Evolutionary conservation across 2,888 invertebrate genomes (phyloP), one percentile per base, ranked within the genome.

Genomic region (Dioctria linearis): DNA sequence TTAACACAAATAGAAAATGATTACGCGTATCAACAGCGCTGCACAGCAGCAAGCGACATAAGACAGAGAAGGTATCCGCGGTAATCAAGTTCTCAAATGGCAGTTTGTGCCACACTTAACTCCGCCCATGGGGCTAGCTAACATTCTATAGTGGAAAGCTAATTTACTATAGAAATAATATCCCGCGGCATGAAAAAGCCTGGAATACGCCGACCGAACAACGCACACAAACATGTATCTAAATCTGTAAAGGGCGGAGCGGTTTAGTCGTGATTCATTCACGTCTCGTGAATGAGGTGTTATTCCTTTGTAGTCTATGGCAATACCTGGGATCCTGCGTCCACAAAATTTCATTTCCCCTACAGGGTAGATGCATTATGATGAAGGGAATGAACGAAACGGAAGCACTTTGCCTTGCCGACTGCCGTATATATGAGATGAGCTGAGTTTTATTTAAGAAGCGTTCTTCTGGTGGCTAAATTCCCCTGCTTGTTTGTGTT

Each of bases 1-100:
- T 81, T 81, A 81, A 81, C 80, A 81, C 81, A 81, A 79, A 81
- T 76, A 81, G 79, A 81, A 80, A 79, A 81, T 79, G 78, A 81
- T 81, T 81, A 81, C 78, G 46, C 81, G 49, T 78, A 80, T 80
- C 80, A 80, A 80, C 80, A 81, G 81, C 71, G 40, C 76, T 76
- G 63, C 76, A 76, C 63, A 63, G 76, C 46, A 63, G 76, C 76
- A 63, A n/a, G 51, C 51, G 51, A 63, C 73, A 13, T 25, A 9
- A 57, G 73, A 37, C 71, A 75, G 57, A 75, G 59, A 59, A 59
- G 57, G 73, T 13, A 43, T 37, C 59, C 59, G 25, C 25, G 11
- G 57, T 75, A 75, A 59, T 75, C 73, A 59, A 57, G 73, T 59
- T 57, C 43, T 43, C 57, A 57, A 59, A 59, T 13, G 59, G 73